Base-by-base conservation (phyloP, 2,888 invertebrate species). In the Orthosia gracilis region DNA sequence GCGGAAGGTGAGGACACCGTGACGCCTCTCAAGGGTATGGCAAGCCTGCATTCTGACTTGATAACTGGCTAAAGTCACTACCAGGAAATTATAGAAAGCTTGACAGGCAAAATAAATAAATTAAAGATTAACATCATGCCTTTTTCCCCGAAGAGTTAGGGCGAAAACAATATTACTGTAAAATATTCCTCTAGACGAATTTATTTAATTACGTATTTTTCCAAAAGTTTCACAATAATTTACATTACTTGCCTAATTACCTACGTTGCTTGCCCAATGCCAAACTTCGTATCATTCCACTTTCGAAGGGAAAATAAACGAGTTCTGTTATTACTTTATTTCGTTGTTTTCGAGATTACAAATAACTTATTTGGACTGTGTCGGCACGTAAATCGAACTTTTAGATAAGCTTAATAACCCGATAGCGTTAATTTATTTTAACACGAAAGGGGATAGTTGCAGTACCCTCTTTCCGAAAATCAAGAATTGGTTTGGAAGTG, bases 251-350 rank as follows among this genome's bases (percentile, higher is more conserved):
- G 77, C 47, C 47, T 85, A 80, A 89, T 85, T 85, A 85, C 77
- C 78, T 82, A 80, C 85, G 84, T 86, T 83, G 71, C 81, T 84
- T 84, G 80, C 58, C 74, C 50, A 67, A 70, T 78, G 73, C 71
- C 73, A 77, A 87, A 86, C 83, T 82, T 88, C 31, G 66, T 88
- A 87, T 89, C 85, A 76, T 81, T 86, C 85, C 80, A 74, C 83
- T 79, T 69, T 73, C 77, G 59, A 82, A 66, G 23, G 3, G 70
- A 80, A 84, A 83, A 86, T 85, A 84, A 82, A 83, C 83, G 82
- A 85, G 82, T 87, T 88, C 47, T 26, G 64, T 86, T 85, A 88
- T 88, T 80, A 85, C 76, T 85, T 88, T 83, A 80, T 84, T 83
- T 85, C 74, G 76, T 85, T 83, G 82, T 83, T 88, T 85, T 76